These are phyloP conservation scores for Coturnix japonica DNA, from an alignment of 2,113 vertebrate genomes.

Conservation along the genomic window DNA sequence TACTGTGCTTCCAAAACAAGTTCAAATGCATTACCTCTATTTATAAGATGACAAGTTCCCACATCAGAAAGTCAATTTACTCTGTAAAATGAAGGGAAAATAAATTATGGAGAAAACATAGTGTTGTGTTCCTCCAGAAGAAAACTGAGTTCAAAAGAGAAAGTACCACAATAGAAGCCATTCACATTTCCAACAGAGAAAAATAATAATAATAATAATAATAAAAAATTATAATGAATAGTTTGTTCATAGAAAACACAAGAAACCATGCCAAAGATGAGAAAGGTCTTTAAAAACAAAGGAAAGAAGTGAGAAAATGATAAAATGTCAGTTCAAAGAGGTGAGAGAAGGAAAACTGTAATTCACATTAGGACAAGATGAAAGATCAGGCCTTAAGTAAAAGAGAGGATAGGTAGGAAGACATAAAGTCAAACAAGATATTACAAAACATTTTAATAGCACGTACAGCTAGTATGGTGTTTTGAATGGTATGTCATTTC, in stretches of 20 bases:
- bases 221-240: not conserved
- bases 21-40: not conserved
- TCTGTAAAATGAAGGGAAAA: not conserved
- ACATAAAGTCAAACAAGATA: not conserved
- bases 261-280: not conserved
- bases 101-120: not conserved
- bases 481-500: not conserved
- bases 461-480: not conserved
- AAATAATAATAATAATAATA: not conserved
- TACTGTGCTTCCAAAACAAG: not conserved
- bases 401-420: not conserved
- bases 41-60: not conserved
- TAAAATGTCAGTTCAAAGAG: not conserved
- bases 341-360: not conserved
- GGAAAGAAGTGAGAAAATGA: not conserved
- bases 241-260: not conserved
- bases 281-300: not conserved
- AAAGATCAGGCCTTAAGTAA: not conserved
- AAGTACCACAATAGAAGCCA: not conserved
- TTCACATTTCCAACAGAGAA: not conserved
- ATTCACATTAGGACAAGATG: not conserved
- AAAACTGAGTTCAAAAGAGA: not conserved
- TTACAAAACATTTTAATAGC: not conserved
- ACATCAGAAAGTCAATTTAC: not conserved
- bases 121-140: not conserved